phyloP scores from a whole-genome alignment of 2,797 vertebrate genomes.

The Cuniculus paca region DNA sequence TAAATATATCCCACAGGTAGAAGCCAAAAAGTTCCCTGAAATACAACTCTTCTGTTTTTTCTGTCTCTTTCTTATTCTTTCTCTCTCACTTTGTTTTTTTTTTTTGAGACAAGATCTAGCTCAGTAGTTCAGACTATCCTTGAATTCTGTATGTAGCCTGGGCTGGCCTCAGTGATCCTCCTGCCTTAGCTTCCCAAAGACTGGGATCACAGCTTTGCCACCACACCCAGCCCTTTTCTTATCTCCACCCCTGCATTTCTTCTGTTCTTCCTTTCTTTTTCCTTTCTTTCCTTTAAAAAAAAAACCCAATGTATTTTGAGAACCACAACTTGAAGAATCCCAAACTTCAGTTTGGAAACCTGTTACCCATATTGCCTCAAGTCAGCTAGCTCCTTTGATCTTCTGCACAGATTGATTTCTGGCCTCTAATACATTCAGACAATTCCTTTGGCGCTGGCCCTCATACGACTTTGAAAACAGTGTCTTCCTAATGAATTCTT shows the following conservation, averaged over 20 bases:
- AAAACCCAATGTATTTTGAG: background rate
- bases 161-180: background rate
- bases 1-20: background rate
- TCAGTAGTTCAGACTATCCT: background rate
- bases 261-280: background rate
- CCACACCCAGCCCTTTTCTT: background rate
- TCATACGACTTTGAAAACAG: background rate
- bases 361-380: background rate
- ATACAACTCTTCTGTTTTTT: background rate
- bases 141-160: background rate
- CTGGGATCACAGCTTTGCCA: background rate
- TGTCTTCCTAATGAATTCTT: background rate
- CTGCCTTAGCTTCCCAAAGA: background rate
- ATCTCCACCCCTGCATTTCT: background rate
- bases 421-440: background rate
- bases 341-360: background rate
- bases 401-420: background rate
- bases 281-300: background rate
- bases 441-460: background rate
- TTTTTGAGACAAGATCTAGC: background rate
- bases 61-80: background rate
- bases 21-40: slow-evolving; percentile 4
- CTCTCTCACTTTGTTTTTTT: rapidly evolving
- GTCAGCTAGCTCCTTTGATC: background rate
- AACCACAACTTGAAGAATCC: background rate